Evolutionary conservation across 1,140 invertebrate species (phyloP).

Genomic region (Conopomorpha cramerella): DNA sequence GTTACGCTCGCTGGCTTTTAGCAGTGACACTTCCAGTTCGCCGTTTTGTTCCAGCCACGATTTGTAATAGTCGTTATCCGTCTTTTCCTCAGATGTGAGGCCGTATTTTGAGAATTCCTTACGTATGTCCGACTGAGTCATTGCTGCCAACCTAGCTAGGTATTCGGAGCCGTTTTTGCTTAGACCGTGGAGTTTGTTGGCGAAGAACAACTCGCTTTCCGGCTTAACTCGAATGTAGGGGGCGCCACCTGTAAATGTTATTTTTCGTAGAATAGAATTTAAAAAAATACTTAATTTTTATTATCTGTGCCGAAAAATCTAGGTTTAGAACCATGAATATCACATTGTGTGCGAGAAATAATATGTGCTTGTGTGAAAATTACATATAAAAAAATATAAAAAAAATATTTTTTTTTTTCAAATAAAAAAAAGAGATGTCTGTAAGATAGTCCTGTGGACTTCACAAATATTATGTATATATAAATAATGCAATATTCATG

Average conservation of each 20-base stretch:
- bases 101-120: constrained; percentile 44
- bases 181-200: constrained; percentile 35
- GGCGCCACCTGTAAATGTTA: constrained; percentile 27
- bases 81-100: constrained; percentile 17
- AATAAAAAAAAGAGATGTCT: constrained; percentile 40
- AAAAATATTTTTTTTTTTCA: constrained; percentile 10
- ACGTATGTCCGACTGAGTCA: constrained; percentile 32
- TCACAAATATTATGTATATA: constrained; percentile 10
- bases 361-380: too few species aligned
- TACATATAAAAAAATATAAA: constrained; percentile 8
- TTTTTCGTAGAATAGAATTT: too few species aligned
- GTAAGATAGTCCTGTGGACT: constrained; percentile 34
- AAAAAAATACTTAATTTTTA: too few species aligned
- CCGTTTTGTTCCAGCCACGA: constrained; percentile 54
- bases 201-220: constrained; percentile 44
- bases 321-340: too few species aligned
- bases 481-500: constrained; percentile 38
- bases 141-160: constrained; percentile 33
- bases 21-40: constrained; percentile 47
- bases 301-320: too few species aligned
- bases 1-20: constrained; percentile 32
- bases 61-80: constrained; percentile 50
- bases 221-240: constrained; percentile 38
- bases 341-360: too few species aligned
- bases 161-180: constrained; percentile 33